Percentiles rank a stretch among this genome's conserved stretches.
Conservation (phyloP, 2,888 invertebrate genomes). For the Meloe dianella region DNA sequence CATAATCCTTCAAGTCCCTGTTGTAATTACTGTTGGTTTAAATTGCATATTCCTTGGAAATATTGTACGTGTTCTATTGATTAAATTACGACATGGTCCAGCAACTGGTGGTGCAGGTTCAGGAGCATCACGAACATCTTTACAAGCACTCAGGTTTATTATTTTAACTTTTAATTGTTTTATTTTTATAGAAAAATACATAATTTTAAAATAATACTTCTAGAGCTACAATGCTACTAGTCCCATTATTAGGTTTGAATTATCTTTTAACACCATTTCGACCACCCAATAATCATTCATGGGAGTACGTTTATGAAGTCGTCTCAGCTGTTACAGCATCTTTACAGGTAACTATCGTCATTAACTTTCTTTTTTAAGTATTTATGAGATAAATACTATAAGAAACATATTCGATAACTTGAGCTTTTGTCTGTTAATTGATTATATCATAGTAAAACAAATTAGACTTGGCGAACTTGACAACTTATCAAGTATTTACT, state of each 20-base stretch:
- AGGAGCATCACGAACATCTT: constrained; percentile 72
- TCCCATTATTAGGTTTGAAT: constrained; percentile 90
- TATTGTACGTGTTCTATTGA: constrained; percentile 84
- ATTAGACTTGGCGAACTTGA: too few relatives aligned
- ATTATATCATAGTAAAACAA: too few relatives aligned
- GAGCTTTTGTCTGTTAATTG: too few relatives aligned
- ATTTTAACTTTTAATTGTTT: constrained; percentile 36
- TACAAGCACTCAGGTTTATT: constrained; percentile 73
- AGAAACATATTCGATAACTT: too few relatives aligned
- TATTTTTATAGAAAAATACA: neutral
- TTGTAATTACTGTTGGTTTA: constrained; percentile 78
- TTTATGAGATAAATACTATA: too few relatives aligned
- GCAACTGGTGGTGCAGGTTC: constrained; percentile 62
- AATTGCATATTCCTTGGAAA: constrained; percentile 88
- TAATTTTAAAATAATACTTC: constrained; percentile 37
- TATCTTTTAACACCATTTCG: constrained; percentile 88
- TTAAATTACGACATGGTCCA: constrained; percentile 79
- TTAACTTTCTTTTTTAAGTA: too few relatives aligned
- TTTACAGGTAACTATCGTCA: constrained; percentile 70
- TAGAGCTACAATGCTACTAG: constrained; percentile 86
- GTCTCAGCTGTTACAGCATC: constrained; percentile 86
- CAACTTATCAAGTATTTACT: too few relatives aligned
- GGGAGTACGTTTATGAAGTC: constrained; percentile 82
- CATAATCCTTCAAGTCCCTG: constrained; percentile 77
- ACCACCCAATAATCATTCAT: constrained; percentile 70